Evolutionary conservation across 2,888 invertebrate genomes (phyloP).

Genomic region (Acrocyrtus sp.): DNA sequence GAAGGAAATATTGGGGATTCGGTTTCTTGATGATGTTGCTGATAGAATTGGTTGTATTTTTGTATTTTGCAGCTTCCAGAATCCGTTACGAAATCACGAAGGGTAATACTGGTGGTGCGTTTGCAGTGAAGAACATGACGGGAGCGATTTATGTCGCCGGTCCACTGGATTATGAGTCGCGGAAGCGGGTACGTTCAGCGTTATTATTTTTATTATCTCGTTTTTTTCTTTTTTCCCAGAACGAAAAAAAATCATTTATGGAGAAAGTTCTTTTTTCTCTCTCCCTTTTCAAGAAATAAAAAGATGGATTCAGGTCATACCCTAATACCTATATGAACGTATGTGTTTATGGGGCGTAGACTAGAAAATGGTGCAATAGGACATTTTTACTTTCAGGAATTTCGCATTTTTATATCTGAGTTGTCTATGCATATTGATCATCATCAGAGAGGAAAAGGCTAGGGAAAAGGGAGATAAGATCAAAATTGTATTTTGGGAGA

Average conservation of each 20-base stretch:
- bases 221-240: no score
- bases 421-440: not conserved
- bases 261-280: not conserved
- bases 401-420: not conserved
- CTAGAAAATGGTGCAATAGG: not conserved
- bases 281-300: no score
- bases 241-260: not conserved
- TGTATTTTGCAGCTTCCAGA: constrained; percentile 83
- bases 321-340: not conserved
- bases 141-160: constrained; percentile 98
- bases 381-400: not conserved
- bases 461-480: no score
- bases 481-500: no score
- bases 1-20: no score
- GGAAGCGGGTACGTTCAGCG: constrained; percentile 89
- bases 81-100: constrained; percentile 99
- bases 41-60: no score
- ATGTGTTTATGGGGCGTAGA: no score
- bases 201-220: not conserved
- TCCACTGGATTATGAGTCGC: constrained; percentile 95
- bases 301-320: not conserved
- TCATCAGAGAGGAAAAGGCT: not conserved
- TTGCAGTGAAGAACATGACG: constrained; percentile 98
- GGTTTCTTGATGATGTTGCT: no score
- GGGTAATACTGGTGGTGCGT: constrained; percentile 98